These are phyloP conservation scores for Thysanoteuthis rhombus DNA, from an alignment of 2,888 invertebrate species.

Conservation along the genomic window DNA sequence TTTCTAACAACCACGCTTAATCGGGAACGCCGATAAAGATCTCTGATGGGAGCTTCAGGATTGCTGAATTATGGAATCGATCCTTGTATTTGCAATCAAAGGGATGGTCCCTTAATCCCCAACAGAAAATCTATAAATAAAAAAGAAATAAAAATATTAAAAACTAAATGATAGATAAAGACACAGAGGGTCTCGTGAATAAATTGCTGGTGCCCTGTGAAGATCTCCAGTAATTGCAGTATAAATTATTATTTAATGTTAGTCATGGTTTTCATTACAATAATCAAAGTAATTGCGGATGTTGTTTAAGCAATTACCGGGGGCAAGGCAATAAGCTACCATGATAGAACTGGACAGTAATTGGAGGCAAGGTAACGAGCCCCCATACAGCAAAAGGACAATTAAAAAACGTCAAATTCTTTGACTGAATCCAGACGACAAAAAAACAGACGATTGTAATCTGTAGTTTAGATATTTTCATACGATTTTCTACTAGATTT, in stretches of 20 bases:
- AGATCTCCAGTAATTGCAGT: neutral
- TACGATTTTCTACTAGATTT: too few relatives aligned
- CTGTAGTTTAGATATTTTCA: too few relatives aligned
- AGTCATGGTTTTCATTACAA: neutral
- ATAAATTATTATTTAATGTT: neutral
- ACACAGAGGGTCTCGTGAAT: neutral
- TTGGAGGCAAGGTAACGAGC: too few relatives aligned
- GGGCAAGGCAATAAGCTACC: too few relatives aligned
- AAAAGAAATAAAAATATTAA: neutral
- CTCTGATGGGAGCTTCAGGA: neutral
- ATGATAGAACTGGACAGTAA: too few relatives aligned
- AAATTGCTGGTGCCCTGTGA: too few relatives aligned
- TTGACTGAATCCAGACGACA: too few relatives aligned
- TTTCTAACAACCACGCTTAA: neutral
- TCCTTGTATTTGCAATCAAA: neutral
- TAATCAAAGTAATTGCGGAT: neutral
- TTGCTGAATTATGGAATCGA: neutral
- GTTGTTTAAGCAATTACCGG: neutral
- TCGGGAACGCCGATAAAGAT: neutral
- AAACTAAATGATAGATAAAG: neutral
- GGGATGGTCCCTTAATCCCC: neutral
- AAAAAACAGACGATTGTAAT: too few relatives aligned
- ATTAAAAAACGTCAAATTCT: too few relatives aligned
- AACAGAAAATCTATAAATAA: neutral
- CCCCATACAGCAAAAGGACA: too few relatives aligned